Conservation (phyloP, 2,113 vertebrate genomes). For the Maccullochella peelii region DNA sequence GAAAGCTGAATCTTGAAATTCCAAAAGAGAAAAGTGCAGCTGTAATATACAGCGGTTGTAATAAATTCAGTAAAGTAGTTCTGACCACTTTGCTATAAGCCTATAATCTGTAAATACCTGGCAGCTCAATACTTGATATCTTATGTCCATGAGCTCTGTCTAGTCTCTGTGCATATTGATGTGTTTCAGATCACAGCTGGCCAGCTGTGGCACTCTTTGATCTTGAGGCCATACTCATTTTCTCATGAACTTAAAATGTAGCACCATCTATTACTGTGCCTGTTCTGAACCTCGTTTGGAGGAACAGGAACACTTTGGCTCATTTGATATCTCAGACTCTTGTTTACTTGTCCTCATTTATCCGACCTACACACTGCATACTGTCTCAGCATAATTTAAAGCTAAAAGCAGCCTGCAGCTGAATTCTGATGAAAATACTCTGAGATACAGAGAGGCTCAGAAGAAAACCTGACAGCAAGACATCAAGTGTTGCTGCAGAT, state of each 20-base stretch:
- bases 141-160: constrained; percentile 24
- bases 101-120: constrained; percentile 26
- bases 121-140: constrained; percentile 18
- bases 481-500: constrained; percentile 6
- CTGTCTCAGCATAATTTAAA: constrained; percentile 29
- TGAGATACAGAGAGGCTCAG: neutral
- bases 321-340: constrained; percentile 20
- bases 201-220: neutral
- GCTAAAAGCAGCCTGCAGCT: constrained; percentile 22
- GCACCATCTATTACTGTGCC: neutral
- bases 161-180: constrained; percentile 24
- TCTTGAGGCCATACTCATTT: neutral
- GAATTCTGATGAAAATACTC: constrained; percentile 22
- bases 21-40: neutral
- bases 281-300: neutral
- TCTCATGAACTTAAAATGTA: neutral
- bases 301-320: constrained; percentile 11
- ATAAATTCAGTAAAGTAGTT: constrained; percentile 17
- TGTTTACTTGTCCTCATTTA: constrained; percentile 31
- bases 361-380: neutral
- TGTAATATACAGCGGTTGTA: neutral
- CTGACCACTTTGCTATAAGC: constrained; percentile 6
- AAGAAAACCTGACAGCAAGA: neutral
- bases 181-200: constrained; percentile 10
- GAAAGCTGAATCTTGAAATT: constrained; percentile 1